Percentiles rank a stretch among this genome's conserved stretches.
These are phyloP conservation scores for Netelia virgata DNA, from an alignment of 2,888 invertebrate genomes.

Conservation along the genomic window DNA sequence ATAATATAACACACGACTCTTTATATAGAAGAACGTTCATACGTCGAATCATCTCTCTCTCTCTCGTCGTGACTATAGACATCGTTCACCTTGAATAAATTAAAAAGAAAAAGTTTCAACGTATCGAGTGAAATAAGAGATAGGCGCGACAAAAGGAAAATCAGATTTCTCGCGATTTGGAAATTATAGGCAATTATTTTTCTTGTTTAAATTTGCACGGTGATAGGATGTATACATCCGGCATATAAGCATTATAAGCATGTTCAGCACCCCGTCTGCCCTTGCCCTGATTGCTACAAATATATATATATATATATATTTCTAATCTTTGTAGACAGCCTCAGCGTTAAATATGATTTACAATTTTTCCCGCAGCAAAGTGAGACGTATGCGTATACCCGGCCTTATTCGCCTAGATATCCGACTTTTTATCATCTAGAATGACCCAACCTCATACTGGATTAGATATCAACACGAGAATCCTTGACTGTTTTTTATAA, in stretches of 20 bases:
- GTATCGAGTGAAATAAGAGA: background rate
- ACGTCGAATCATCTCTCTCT: background rate
- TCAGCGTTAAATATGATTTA: slow-evolving; percentile 45
- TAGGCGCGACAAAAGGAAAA: background rate
- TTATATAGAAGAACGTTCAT: background rate
- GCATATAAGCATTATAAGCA: background rate
- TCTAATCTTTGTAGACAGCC: background rate
- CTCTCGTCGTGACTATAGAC: background rate
- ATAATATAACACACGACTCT: background rate
- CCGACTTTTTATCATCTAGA: slow-evolving; percentile 12
- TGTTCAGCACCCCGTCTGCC: slow-evolving; percentile 23
- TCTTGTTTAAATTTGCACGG: slow-evolving; percentile 68
- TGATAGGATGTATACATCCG: slow-evolving; percentile 66
- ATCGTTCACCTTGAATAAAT: background rate
- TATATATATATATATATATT: background rate
- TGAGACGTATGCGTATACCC: background rate
- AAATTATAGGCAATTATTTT: background rate
- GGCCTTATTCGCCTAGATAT: slow-evolving; percentile 14
- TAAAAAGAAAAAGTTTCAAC: background rate
- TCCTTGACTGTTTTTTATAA: background rate
- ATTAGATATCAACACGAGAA: slow-evolving; percentile 18
- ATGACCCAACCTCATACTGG: slow-evolving; percentile 27
- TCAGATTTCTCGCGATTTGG: background rate
- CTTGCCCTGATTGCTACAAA: slow-evolving; percentile 14
- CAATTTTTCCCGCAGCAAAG: slow-evolving; percentile 40